Base-by-base conservation (phyloP, 1,140 invertebrate species). In the Calliphora vicina region DNA sequence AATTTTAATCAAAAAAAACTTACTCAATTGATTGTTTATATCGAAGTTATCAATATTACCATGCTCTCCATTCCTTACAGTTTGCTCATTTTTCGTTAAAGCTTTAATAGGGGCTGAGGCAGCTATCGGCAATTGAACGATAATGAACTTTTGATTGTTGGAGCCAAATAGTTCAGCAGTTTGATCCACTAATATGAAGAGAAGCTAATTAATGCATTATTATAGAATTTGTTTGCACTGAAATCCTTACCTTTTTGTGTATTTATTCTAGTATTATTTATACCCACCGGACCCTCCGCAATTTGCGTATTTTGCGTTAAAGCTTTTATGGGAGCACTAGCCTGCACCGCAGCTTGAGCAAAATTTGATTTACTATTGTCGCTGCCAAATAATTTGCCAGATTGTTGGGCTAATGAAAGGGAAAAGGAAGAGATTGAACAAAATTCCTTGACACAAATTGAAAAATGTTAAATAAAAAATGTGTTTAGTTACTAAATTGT, bases 171-270 rank as follows among this genome's bases (percentile, higher is more conserved):
- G 10, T 12, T 17, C 45, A 4, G 82, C 3, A 15, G 71, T 50
- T 57, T 45, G 43, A 2, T 82, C 82, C 71, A 82, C 82, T 82
- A 25, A 26, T 73, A 82, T 27, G 27, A 17, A 23, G 71, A 81
- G 27, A 43, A 43, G 12, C 12, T 13, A 43, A n/a, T n/a, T n/a
- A n/a, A n/a, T n/a, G n/a, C n/a, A n/a, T n/a, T n/a, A n/a, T n/a
- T n/a, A n/a, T n/a, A n/a, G n/a, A n/a, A n/a, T n/a, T n/a, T n/a
- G n/a, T n/a, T n/a, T n/a, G n/a, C n/a, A n/a, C n/a, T n/a, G n/a
- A n/a, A n/a, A n/a, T 35, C 10, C 35, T 71, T 25, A 71, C 61
- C 61, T 71, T 1, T 25, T 10, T 72, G 71, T 26, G 25, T 26
- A 26, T 26, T 72, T 27, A 1, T 26, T 10, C 10, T 26, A 2